These are phyloP conservation scores for Leptinotarsa rubiginosa DNA, from an alignment of 2,888 invertebrate genomes.

Conservation along the genomic window DNA sequence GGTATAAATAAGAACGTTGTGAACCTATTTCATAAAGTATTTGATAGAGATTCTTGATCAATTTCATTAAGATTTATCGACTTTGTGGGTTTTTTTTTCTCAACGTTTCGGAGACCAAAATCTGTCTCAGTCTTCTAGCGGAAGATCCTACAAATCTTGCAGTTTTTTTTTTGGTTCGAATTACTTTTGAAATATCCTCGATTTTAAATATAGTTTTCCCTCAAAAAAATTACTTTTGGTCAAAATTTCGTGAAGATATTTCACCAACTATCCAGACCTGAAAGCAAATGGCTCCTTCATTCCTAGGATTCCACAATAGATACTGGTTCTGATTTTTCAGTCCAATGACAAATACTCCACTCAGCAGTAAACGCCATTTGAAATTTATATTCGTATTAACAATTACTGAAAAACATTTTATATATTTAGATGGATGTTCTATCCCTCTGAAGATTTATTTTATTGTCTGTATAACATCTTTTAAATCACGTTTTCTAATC, in stretches of 20 bases:
- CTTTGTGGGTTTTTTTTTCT: no score
- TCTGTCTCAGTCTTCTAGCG: no score
- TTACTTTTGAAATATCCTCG: no score
- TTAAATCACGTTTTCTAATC: constrained; percentile 28
- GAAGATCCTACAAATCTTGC: no score
- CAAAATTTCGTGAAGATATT: not conserved
- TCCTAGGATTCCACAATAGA: not conserved
- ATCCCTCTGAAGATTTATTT: constrained; percentile 25
- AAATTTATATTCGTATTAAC: constrained; percentile 30
- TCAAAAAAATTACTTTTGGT: no score
- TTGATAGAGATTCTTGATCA: no score
- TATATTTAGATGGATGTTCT: constrained; percentile 13
- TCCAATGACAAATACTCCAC: constrained; percentile 6
- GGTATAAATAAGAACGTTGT: no score
- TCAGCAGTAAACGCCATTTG: constrained; percentile 27
- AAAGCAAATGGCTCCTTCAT: not conserved
- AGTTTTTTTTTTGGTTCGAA: no score
- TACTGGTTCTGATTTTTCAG: constrained; percentile 3
- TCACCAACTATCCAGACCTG: not conserved
- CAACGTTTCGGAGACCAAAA: no score
- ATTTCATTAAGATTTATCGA: no score
- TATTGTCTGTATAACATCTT: constrained; percentile 20
- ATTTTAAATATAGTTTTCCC: no score
- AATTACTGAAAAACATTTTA: constrained; percentile 24
- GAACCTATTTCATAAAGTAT: no score